phyloP scores from a whole-genome alignment of 1,140 invertebrate species.

The Portunus trituberculatus region DNA sequence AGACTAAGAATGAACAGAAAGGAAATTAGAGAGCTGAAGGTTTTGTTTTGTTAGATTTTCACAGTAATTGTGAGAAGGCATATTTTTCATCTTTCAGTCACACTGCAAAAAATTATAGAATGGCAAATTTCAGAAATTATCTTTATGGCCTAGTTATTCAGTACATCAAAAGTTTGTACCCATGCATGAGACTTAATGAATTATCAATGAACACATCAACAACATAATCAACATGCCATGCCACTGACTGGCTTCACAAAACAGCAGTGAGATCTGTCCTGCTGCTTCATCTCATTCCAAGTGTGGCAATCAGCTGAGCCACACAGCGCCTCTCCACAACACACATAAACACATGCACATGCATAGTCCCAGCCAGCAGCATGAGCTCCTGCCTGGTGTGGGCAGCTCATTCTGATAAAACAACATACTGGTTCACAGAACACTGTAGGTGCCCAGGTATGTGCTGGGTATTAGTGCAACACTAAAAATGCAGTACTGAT shows the following conservation, averaged over 20 bases:
- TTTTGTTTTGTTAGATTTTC: not conserved
- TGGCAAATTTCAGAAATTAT: not conserved
- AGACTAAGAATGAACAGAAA: not conserved
- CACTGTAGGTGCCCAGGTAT: not conserved
- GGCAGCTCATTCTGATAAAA: not conserved
- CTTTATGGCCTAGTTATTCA: not conserved
- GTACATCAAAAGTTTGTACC: conserved; percentile 13
- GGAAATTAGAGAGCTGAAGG: not conserved
- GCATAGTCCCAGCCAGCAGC: not conserved
- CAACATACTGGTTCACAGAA: not conserved
- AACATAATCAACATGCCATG: not conserved
- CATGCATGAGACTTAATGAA: conserved; percentile 21
- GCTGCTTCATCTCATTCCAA: not conserved
- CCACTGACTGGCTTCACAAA: not conserved
- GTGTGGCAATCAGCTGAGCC: not conserved
- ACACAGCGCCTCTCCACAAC: not conserved
- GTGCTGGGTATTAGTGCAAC: conserved; percentile 38
- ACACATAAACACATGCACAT: too few relatives aligned
- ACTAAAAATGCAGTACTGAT: conserved; percentile 36
- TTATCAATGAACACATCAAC: not conserved
- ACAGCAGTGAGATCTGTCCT: not conserved
- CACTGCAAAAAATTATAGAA: not conserved
- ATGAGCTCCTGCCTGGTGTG: not conserved
- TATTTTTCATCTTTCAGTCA: not conserved
- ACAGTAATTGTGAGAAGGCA: conserved; percentile 21